Conservation (phyloP, 2,888 invertebrate genomes). For the Platypus cylindrus region DNA sequence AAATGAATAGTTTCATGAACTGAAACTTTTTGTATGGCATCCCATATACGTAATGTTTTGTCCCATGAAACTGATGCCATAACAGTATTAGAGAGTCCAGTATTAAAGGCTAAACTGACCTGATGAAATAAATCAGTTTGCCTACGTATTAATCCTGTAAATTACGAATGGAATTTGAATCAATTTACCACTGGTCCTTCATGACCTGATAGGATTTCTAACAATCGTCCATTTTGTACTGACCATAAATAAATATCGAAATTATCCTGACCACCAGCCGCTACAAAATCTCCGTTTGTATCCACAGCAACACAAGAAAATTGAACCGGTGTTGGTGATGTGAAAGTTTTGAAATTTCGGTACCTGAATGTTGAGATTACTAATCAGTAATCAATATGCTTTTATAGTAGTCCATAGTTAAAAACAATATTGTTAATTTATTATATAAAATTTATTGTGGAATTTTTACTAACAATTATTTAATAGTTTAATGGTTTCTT, state of each 20-base stretch:
- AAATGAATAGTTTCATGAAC: constrained; percentile 71
- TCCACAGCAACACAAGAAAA: constrained; percentile 86
- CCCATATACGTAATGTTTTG: constrained; percentile 82
- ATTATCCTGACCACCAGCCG: constrained; percentile 87
- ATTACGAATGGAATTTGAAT: neutral
- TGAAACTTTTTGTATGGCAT: constrained; percentile 70
- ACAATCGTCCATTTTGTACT: constrained; percentile 76
- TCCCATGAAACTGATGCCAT: constrained; percentile 93
- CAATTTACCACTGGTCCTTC: constrained; percentile 71
- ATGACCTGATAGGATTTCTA: constrained; percentile 87
- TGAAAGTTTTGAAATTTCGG: constrained; percentile 93
- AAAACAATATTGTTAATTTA: too few species aligned
- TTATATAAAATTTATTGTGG: too few species aligned
- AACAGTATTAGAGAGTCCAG: constrained; percentile 54
- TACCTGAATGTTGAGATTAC: too few species aligned
- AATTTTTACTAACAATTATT: too few species aligned
- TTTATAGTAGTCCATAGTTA: too few species aligned
- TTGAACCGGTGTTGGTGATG: constrained; percentile 83
- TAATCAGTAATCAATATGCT: too few species aligned
- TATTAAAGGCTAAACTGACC: constrained; percentile 63
- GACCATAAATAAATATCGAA: constrained; percentile 97
- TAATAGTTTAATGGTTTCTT: too few species aligned
- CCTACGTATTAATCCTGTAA: too few species aligned
- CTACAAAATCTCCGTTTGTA: constrained; percentile 80
- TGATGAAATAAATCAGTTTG: too few species aligned